phyloP scores from a whole-genome alignment of 2,888 invertebrate species.

The Trissonchulus sp. region DNA sequence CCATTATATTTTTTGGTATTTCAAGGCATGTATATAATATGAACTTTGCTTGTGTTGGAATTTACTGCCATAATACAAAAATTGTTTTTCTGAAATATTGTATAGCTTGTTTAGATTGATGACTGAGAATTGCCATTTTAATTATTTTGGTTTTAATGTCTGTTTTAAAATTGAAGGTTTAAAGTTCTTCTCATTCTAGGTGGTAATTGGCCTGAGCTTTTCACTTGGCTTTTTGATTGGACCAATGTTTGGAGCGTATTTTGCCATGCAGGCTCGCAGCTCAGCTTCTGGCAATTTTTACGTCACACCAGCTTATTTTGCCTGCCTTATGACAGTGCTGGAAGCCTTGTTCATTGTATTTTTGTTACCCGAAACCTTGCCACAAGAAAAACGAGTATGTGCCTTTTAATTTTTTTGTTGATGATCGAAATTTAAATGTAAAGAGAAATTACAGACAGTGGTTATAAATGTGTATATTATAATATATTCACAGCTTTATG shows the following conservation, averaged over 20 bases:
- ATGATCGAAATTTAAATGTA: slow-evolving; percentile 25
- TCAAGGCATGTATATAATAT: background rate
- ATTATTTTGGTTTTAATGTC: slow-evolving; percentile 3
- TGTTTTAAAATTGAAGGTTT: no score
- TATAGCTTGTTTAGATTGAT: no score
- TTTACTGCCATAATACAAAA: background rate
- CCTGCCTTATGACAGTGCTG: slow-evolving; percentile 63
- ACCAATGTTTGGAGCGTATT: slow-evolving; percentile 84
- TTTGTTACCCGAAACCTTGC: slow-evolving; percentile 75
- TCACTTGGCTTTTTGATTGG: slow-evolving; percentile 95
- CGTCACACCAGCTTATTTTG: slow-evolving; percentile 69
- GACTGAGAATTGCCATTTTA: no score
- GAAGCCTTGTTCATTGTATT: slow-evolving; percentile 70
- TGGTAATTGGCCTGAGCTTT: slow-evolving; percentile 92
- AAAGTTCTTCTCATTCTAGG: slow-evolving; percentile 65
- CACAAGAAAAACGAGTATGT: slow-evolving; percentile 60
- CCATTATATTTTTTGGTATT: no score
- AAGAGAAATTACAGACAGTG: no score
- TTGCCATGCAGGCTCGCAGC: slow-evolving; percentile 64
- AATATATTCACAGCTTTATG: no score
- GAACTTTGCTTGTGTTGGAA: background rate
- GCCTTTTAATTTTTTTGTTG: slow-evolving; percentile 29
- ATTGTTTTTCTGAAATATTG: slow-evolving; percentile 21
- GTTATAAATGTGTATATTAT: no score
- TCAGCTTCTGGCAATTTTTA: slow-evolving; percentile 62